phyloP scores from a whole-genome alignment of 92 coral and sea anemone species.

The Heliopora coerulea region DNA sequence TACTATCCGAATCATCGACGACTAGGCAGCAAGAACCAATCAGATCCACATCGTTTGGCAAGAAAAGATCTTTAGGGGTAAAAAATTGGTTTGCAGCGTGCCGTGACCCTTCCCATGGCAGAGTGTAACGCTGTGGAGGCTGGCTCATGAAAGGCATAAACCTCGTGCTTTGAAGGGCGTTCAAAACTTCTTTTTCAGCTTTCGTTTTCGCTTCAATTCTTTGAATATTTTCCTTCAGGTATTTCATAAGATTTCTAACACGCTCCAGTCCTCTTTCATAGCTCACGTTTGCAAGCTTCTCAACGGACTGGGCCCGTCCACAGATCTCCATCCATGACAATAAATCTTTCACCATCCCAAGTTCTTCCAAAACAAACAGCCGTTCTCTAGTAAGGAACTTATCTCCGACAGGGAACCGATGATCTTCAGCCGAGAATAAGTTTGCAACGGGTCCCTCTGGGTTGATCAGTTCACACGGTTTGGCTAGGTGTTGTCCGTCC shows the following conservation, averaged over 20 bases:
- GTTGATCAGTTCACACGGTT: constrained; percentile 58
- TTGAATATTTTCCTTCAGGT: constrained; percentile 51
- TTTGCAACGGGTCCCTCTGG: constrained; percentile 62
- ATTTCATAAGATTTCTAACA: constrained; percentile 50
- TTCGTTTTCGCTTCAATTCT: constrained; percentile 35
- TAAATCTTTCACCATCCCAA: constrained; percentile 66
- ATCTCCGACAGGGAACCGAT: constrained; percentile 66
- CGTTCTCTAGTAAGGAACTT: constrained; percentile 58
- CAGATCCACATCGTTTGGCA: constrained; percentile 45
- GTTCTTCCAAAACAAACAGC: constrained; percentile 54
- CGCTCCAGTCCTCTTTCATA: constrained; percentile 46
- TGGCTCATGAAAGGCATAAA: constrained; percentile 68
- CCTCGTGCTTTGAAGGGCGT: constrained; percentile 1
- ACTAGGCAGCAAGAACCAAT: constrained; percentile 59
- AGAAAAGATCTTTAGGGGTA: constrained; percentile 62
- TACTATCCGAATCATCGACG: constrained; percentile 56
- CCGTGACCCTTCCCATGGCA: constrained; percentile 66
- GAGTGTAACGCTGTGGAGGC: constrained; percentile 45
- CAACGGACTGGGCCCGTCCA: constrained; percentile 68
- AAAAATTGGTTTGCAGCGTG: constrained; percentile 36
- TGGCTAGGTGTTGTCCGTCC: constrained; percentile 41
- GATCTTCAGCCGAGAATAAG: constrained; percentile 62
- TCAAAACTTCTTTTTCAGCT: neutral
- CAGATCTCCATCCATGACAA: constrained; percentile 60
- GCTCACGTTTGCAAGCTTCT: constrained; percentile 49